Evolutionary conservation across 2,888 invertebrate genomes (phyloP).

Genomic region (Julus scandinavius): DNA sequence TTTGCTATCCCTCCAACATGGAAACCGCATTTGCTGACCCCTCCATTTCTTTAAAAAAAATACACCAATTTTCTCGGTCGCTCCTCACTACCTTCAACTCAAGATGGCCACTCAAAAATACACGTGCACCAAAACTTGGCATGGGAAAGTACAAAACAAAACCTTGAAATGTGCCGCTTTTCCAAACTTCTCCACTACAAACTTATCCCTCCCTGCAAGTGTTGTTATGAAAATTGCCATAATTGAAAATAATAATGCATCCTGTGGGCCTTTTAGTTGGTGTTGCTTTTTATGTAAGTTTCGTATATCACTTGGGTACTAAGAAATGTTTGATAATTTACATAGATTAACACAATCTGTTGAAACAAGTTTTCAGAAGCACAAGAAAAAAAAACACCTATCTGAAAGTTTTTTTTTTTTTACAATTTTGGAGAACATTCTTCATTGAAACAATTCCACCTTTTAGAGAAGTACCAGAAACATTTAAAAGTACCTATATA

Average conservation of each 20-base stretch:
- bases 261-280: not conserved
- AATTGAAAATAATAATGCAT: not conserved
- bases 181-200: not conserved
- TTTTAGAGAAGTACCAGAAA: too few species aligned
- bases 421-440: too few species aligned
- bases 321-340: too few species aligned
- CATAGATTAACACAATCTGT: too few species aligned
- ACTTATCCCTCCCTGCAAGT: not conserved
- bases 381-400: too few species aligned
- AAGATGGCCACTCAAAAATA: constrained; percentile 20
- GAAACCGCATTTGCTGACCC: constrained; percentile 33
- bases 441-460: too few species aligned
- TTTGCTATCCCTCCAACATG: not conserved
- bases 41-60: not conserved
- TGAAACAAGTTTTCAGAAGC: too few species aligned
- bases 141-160: not conserved
- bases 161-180: not conserved
- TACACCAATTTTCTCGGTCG: constrained; percentile 20
- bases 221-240: not conserved
- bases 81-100: constrained; percentile 14
- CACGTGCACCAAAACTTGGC: not conserved
- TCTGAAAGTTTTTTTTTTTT: too few species aligned
- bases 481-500: too few species aligned
- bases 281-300: not conserved
- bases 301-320: not conserved